These are phyloP conservation scores for Acanthaster planci DNA, from an alignment of 35 echinoderm and acorn worm genomes.

Conservation along the genomic window DNA sequence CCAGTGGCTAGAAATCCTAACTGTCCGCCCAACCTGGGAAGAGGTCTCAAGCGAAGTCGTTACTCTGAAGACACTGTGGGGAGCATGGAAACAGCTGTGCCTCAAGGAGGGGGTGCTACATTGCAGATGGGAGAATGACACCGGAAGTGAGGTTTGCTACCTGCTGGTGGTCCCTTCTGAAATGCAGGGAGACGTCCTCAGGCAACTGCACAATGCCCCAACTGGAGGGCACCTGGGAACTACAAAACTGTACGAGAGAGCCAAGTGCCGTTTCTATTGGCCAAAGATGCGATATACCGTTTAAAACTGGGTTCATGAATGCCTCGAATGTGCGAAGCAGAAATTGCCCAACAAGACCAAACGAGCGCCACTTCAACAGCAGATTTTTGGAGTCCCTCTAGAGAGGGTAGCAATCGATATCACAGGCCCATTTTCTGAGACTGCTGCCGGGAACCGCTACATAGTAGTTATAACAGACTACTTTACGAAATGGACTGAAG, in stretches of 20 bases:
- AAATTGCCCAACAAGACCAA: slow-evolving; percentile 14
- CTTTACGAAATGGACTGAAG: slow-evolving; percentile 40
- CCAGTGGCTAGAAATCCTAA: not conserved
- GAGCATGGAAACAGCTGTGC: not conserved
- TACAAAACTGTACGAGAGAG: slow-evolving; percentile 29
- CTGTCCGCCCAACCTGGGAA: not conserved
- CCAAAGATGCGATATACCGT: slow-evolving; percentile 11
- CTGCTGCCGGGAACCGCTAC: not conserved
- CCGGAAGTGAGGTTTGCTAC: not conserved
- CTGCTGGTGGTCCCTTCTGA: not conserved
- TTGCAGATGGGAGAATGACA: slow-evolving; percentile 19
- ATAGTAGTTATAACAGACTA: slow-evolving; percentile 34
- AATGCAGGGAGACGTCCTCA: slow-evolving; percentile 11
- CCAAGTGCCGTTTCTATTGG: slow-evolving; percentile 33
- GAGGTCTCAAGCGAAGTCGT: not conserved
- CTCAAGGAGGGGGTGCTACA: slow-evolving; percentile 1
- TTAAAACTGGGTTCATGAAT: not conserved
- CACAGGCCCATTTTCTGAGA: slow-evolving; percentile 15
- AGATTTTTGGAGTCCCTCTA: not conserved
- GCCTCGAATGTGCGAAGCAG: slow-evolving; percentile 16
- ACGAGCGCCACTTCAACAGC: slow-evolving; percentile 26
- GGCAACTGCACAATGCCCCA: slow-evolving; percentile 3
- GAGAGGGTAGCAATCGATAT: slow-evolving; percentile 47
- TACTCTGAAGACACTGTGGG: not conserved
- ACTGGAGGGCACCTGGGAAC: slow-evolving; percentile 26